Conservation (phyloP, 2,888 invertebrate genomes). For the Drosophila vallismaia region DNA sequence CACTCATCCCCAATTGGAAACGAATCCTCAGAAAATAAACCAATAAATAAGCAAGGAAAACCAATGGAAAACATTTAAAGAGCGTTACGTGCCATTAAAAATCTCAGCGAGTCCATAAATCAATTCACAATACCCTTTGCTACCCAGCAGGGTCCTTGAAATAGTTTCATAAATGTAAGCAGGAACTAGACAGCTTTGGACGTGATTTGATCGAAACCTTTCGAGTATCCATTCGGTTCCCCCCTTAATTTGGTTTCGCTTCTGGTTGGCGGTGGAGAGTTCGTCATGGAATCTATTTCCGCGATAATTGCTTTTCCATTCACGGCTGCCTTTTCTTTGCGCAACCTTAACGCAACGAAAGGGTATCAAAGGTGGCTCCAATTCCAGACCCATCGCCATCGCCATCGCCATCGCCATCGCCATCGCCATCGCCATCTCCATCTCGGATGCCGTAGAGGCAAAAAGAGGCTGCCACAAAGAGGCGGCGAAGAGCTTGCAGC, state of each 20-base stretch:
- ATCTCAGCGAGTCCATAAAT: constrained; percentile 59
- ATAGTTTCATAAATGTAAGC: no score
- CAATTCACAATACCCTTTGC: constrained; percentile 16
- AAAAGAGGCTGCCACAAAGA: constrained; percentile 29
- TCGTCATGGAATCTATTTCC: constrained; percentile 25
- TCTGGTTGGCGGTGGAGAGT: constrained; percentile 9
- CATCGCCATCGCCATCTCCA: no score
- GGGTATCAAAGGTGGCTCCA: constrained; percentile 23
- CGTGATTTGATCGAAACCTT: not conserved
- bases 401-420: no score
- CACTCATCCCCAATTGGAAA: no score
- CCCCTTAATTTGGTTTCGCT: constrained; percentile 2
- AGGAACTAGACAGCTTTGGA: no score
- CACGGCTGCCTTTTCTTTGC: constrained; percentile 19
- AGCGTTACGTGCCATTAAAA: constrained; percentile 52
- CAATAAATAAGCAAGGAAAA: not conserved
- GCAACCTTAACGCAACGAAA: constrained; percentile 16
- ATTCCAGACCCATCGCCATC: constrained; percentile 13
- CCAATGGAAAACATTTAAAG: constrained; percentile 48
- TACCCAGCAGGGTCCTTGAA: no score
- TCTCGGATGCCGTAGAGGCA: constrained; percentile 4
- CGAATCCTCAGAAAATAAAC: constrained; percentile 4
- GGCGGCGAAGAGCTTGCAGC: constrained; percentile 8
- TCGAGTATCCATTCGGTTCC: no score
- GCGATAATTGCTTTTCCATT: constrained; percentile 42